Evolutionary conservation across 2,113 vertebrate genomes (phyloP).

Genomic region (Trogon melanurus): DNA sequence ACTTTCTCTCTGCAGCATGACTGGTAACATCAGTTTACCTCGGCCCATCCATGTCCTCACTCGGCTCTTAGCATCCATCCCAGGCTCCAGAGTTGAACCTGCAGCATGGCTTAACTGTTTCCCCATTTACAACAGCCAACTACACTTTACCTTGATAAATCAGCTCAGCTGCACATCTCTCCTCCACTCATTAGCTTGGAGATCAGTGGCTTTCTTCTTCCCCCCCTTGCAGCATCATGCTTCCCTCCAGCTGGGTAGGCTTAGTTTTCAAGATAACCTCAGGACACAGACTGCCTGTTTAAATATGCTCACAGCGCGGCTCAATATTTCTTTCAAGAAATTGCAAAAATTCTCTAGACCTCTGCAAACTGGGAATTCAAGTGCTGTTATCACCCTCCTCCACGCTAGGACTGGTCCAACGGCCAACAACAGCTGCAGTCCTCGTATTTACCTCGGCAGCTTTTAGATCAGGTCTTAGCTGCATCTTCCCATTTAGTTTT

Average conservation of each 20-base stretch:
- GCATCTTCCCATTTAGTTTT: neutral
- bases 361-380: neutral
- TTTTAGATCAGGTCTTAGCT: neutral
- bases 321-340: neutral
- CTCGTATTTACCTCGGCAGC: neutral
- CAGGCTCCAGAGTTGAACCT: neutral
- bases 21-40: neutral
- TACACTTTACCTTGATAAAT: neutral
- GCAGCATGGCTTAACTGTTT: neutral
- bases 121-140: neutral
- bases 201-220: neutral
- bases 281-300: neutral
- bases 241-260: neutral
- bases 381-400: fast-evolving
- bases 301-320: neutral
- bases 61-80: neutral
- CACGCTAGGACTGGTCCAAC: neutral
- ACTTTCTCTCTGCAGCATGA: neutral
- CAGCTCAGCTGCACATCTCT: neutral
- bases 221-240: neutral
- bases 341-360: neutral
- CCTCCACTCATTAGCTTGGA: neutral
- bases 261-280: neutral
- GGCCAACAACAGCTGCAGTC: neutral
- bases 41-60: fast-evolving